Evolutionary conservation across 2,888 invertebrate genomes (phyloP), one percentile per base, ranked within the genome.

Genomic region (Dasypolia templi): DNA sequence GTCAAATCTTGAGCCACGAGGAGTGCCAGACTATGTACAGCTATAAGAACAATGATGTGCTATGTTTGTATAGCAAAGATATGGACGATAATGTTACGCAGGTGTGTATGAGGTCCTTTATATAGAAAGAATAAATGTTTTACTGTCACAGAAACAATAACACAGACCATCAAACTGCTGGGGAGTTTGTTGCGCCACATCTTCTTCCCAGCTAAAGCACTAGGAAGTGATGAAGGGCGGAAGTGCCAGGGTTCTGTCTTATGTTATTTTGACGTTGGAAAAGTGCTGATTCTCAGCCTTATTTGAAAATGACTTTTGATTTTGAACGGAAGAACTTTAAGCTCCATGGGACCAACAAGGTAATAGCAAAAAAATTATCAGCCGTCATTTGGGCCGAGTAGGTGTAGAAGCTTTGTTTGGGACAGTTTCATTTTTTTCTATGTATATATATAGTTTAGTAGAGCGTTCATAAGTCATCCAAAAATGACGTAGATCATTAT

Each of bases 11-110:
- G 71, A 87, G 77, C 62, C 22, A 69, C 0, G 58, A 64, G 39
- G 80, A 84, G 29, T 75, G 85, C 72, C 63, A 79, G 63, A 19
- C 75, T 26, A 76, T 83, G 78, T 87, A 87, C 68, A 86, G 74
- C 39, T 87, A 75, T 58, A 78, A 61, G 22, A 59, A 73, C 35
- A 79, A 83, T n/a, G 70, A 82, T 42, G 81, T 82, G 26, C 67
- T 86, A 0, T 89, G 84, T 68, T 74, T 86, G n/a, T 65, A 49
- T 5, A 83, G 73, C 53, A 69, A 68, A 7, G 78, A 85, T 1
- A 61, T 61, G 22, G 66, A 75, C 2, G 73, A 3, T 7, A 87
- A 87, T 73, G 70, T 82, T 11, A 84, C 83, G 9, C 78, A 84
- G 80, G 86, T 86, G 42, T 12, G 66, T 59, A 26, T 22, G 53